Evolutionary conservation across 2,888 invertebrate species (phyloP), one percentile per base, ranked within the genome.

Genomic region (Chrysina gloriosa): DNA sequence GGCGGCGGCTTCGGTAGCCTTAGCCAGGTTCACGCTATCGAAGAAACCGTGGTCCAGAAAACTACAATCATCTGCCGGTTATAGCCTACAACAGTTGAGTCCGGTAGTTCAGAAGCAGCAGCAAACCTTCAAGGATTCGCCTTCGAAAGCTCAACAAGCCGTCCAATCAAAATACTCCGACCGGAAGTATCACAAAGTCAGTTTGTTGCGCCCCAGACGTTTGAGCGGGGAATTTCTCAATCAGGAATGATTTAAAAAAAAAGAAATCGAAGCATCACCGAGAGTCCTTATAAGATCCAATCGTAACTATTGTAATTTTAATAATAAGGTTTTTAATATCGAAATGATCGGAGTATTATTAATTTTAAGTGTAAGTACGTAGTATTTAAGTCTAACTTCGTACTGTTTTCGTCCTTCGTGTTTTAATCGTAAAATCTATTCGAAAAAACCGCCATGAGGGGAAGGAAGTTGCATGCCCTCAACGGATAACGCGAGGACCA

Each of bases 161-260:
- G 84, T 88, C 3, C 81, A 84, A 48, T 85, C 85, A 56, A 89
- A 89, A 77, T 89, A 88, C 81, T 84, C 84, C 63, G 77, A 76
- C 23, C 70, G 71, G 0, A 78, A 78, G 64, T 82, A 78, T 65
- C 71, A 74, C 21, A 72, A 70, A 42, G 81, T 81, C 42, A 78
- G 80, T 4, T 66, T 77, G 2, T 23, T 78, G 27, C 76, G 74
- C 54, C 80, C 80, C 0, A 77, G 74, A 68, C 16, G 50, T 63
- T 47, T 73, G 23, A 36, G 3, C 48, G 70, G 71, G 5, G 65
- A 65, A 9, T 19, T 39, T 39, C 34, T 61, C 0, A 5, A 42
- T 7, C 23, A 42, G 0, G 61, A 61, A 61, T 61, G 45, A 36
- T 39, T n/a, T n/a, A n/a, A n/a, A n/a, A n/a, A n/a, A n/a, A n/a